phyloP scores from a whole-genome alignment of 2,113 vertebrate genomes.

The Eulemur macaco region DNA sequence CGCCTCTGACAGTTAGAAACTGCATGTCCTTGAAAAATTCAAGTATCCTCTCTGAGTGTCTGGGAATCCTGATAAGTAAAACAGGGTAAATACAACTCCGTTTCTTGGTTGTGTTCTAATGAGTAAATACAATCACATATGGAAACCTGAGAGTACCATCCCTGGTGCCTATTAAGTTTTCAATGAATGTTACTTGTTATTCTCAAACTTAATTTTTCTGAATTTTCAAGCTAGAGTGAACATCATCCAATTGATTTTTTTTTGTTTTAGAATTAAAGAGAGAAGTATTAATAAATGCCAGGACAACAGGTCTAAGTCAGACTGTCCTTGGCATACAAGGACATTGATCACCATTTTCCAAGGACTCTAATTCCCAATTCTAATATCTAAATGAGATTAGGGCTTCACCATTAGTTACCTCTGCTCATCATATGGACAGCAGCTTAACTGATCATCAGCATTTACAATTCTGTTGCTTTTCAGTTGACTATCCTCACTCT shows the following conservation, averaged over 20 bases:
- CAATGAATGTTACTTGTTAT: not conserved
- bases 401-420: not conserved
- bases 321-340: not conserved
- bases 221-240: not conserved
- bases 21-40: not conserved
- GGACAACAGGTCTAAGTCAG: not conserved
- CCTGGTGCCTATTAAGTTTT: not conserved
- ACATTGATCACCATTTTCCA: not conserved
- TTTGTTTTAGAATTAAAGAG: not conserved
- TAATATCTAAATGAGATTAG: not conserved
- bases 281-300: not conserved
- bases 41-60: not conserved
- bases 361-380: not conserved
- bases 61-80: not conserved
- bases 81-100: not conserved
- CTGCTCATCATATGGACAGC: not conserved
- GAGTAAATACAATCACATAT: not conserved
- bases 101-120: not conserved
- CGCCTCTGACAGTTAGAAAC: not conserved
- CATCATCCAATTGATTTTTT: not conserved
- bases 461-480: not conserved
- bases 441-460: not conserved
- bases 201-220: not conserved
- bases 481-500: not conserved
- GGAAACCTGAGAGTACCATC: not conserved